Evolutionary conservation across 2,113 vertebrate species (phyloP), one percentile per base, ranked within the genome.

Genomic region (Halcyon malimbica): DNA sequence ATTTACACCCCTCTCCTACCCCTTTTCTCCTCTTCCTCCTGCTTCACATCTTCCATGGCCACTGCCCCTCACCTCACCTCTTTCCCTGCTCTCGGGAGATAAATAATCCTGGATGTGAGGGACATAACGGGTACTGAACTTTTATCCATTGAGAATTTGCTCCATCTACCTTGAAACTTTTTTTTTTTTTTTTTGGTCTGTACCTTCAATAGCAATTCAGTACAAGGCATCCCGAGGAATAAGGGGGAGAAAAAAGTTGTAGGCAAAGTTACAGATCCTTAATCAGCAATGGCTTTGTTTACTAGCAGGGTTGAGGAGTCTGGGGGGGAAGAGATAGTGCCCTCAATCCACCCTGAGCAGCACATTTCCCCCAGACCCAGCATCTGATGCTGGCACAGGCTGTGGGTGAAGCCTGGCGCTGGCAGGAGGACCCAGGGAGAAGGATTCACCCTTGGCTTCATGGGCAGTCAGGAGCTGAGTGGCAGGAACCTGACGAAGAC

Each of bases 1-100:
- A 74, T 79, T 80, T 85, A 82, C 50, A 88, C 26, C 35, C 37
- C 16, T 57, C 48, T 73, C 64, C 54, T 14, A 70, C 2, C 35
- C 56, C n/a, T 70, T 84, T 24, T n/a, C 42, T 87, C 64, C 31
- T 89, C 54, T 95, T 89, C 65, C 57, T 91, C 41, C 29, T 69
- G 69, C 57, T 87, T 92, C 48, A 54, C 10, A 15, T 84, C 73
- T 77, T 87, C 28, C n/a, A 50, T 54, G 31, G 50, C 29, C 2
- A 7, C 74, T 60, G 60, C 24, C 39, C 24, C 54, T 86, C 54
- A 57, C 44, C 44, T 75, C 60, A 37, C 56, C 53, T 82, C 82
- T 37, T 37, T 63, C 13, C 15, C 19, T 59, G 23, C 37, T 68
- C 16, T 86, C 5, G 2, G 46, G n/a, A 92, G 46, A 41, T 71